Evolutionary conservation across 1,140 invertebrate species (phyloP).

Genomic region (Heliconius eleuchia): DNA sequence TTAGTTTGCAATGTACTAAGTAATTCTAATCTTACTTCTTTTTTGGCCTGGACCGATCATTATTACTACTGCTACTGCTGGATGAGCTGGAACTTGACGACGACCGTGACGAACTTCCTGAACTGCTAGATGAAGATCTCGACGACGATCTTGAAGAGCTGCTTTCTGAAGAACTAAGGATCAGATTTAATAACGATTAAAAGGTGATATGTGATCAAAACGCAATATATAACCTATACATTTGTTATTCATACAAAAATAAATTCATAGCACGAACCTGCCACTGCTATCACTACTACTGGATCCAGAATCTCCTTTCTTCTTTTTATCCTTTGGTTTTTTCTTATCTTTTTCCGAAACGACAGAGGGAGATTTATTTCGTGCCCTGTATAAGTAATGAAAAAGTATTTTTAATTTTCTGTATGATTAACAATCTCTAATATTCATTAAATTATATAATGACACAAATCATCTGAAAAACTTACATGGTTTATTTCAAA

Average conservation of each 20-base stretch:
- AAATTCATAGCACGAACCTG: conserved; percentile 80
- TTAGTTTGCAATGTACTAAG: background rate
- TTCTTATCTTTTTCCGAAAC: conserved; percentile 87
- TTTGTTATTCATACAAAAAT: background rate
- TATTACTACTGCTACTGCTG: conserved; percentile 82
- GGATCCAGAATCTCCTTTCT: conserved; percentile 85
- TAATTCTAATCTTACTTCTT: conserved; percentile 76
- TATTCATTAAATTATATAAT: background rate
- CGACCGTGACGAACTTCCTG: conserved; percentile 85
- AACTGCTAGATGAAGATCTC: conserved; percentile 88
- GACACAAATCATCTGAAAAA: conserved; percentile 13
- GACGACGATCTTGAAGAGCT: conserved; percentile 89
- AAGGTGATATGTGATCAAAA: background rate
- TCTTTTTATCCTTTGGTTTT: conserved; percentile 86
- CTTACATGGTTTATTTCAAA: conserved; percentile 31
- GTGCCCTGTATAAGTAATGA: conserved; percentile 76
- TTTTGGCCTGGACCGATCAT: conserved; percentile 83
- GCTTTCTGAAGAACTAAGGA: conserved; percentile 87
- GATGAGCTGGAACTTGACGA: conserved; percentile 83
- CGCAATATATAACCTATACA: background rate
- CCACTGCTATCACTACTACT: conserved; percentile 89
- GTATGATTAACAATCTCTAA: background rate
- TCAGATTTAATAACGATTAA: background rate
- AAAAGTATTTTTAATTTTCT: background rate
- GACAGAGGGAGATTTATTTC: conserved; percentile 84